These are phyloP conservation scores for Phylloscopus collybita DNA, from an alignment of 2,797 vertebrate genomes.

Conservation along the genomic window DNA sequence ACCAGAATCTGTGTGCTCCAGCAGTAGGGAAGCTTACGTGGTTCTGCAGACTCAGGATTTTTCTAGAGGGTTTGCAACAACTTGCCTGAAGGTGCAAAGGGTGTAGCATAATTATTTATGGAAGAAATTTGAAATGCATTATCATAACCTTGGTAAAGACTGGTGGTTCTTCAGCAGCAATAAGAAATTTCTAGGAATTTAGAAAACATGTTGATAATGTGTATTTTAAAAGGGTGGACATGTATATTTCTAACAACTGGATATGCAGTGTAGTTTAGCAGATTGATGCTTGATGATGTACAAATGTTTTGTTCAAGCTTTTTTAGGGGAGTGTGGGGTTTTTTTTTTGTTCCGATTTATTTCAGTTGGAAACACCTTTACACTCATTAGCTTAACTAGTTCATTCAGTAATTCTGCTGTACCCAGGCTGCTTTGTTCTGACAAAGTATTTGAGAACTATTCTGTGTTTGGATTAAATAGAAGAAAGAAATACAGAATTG, in stretches of 20 bases:
- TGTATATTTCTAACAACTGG: background rate
- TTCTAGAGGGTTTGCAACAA: constrained; percentile 42
- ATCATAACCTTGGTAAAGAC: background rate
- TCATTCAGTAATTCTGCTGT: background rate
- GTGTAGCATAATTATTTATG: background rate
- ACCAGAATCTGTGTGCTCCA: background rate
- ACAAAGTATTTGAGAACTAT: background rate
- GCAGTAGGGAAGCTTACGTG: background rate
- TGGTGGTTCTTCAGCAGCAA: background rate
- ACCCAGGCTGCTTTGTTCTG: background rate
- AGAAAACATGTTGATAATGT: background rate
- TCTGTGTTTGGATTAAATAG: background rate
- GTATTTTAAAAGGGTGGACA: background rate
- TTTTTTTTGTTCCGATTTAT: background rate
- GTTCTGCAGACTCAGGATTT: constrained; percentile 43
- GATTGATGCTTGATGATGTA: background rate
- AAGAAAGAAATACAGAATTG: background rate
- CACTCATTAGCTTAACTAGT: background rate
- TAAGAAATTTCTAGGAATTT: background rate
- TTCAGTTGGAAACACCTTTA: background rate
- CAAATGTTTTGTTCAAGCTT: background rate
- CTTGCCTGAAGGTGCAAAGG: constrained; percentile 30
- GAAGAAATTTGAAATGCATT: background rate
- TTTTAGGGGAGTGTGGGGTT: fast-evolving
- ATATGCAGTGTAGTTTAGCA: background rate